Evolutionary conservation across 2,797 vertebrate species (phyloP).

Genomic region (Ambastaia sidthimunki): DNA sequence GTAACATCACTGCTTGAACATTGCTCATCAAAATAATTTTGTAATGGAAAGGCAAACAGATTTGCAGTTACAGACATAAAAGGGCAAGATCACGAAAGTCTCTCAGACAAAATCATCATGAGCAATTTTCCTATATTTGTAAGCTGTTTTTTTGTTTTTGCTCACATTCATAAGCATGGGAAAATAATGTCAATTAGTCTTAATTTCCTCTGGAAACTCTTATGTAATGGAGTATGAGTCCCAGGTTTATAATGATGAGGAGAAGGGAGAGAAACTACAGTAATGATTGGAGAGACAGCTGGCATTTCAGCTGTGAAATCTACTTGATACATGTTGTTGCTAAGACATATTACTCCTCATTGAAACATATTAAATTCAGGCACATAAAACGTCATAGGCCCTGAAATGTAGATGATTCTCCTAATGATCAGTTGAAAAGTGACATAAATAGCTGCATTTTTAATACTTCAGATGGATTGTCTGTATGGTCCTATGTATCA

Average conservation of each 20-base stretch:
- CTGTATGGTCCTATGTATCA: too few relatives aligned
- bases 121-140: not conserved
- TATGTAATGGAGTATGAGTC: constrained; percentile 39
- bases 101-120: not conserved
- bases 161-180: constrained; percentile 7
- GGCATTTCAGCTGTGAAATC: constrained; percentile 54
- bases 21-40: constrained; percentile 4
- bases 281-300: constrained; percentile 53
- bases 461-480: not conserved
- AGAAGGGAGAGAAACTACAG: constrained; percentile 36
- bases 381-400: constrained; percentile 39
- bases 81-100: not conserved
- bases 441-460: constrained; percentile 39
- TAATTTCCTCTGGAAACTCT: constrained; percentile 3
- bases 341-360: constrained; percentile 50
- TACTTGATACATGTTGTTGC: constrained; percentile 30
- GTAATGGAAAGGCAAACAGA: not conserved
- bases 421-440: constrained; percentile 47
- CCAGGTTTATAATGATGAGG: constrained; percentile 39
- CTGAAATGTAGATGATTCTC: constrained; percentile 45
- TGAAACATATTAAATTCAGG: constrained; percentile 45
- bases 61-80: not conserved
- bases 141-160: not conserved
- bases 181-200: constrained; percentile 30
- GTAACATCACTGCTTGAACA: not conserved